These are phyloP conservation scores for Eurois occulta DNA, from an alignment of 2,888 invertebrate genomes.

Conservation along the genomic window DNA sequence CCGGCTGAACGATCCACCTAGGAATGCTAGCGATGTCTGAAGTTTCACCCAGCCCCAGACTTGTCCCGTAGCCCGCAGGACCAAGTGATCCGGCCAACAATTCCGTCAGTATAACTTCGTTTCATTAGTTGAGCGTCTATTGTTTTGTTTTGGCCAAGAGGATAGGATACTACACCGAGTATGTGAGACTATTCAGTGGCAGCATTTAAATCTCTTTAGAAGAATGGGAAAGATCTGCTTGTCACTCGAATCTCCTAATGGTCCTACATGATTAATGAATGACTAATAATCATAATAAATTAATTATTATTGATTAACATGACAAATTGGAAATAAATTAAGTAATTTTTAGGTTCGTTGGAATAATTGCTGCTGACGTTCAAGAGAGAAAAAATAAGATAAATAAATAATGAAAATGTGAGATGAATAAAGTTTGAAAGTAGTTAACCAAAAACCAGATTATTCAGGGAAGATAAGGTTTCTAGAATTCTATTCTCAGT, in stretches of 20 bases:
- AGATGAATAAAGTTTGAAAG: neutral
- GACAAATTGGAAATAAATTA: neutral
- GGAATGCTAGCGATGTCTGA: constrained; percentile 65
- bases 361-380: neutral
- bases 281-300: too few species aligned
- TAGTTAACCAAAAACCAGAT: neutral
- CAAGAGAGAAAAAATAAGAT: neutral
- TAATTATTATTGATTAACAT: too few species aligned
- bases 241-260: neutral
- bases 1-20: constrained; percentile 55
- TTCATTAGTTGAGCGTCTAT: constrained; percentile 10
- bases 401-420: neutral
- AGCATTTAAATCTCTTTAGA: neutral
- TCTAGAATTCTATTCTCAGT: neutral
- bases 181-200: neutral
- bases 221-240: neutral
- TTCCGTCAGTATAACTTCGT: constrained; percentile 17
- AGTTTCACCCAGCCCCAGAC: constrained; percentile 53
- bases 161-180: neutral
- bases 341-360: neutral
- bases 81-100: constrained; percentile 17
- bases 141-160: neutral
- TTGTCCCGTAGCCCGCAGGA: constrained; percentile 20
- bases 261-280: neutral
- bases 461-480: neutral